Evolutionary conservation across 2,888 invertebrate species (phyloP), one percentile per base, ranked within the genome.

Genomic region (Cerastis rubricosa): DNA sequence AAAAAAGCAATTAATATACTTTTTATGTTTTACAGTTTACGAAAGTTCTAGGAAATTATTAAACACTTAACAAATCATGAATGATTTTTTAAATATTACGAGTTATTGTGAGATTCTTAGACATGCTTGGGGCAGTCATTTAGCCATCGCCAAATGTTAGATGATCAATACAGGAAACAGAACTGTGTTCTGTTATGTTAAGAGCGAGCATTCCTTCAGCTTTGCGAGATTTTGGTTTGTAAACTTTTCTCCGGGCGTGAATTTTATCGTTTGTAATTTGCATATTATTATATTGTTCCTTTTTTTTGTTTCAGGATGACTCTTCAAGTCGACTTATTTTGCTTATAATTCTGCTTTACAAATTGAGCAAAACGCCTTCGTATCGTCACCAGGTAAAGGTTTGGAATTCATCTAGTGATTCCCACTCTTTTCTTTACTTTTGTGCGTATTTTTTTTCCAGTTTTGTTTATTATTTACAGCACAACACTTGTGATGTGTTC

Each of bases 161-260:
- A 70, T 75, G 77, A 63, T 77, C 80, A 57, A 81, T 72, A 22
- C 57, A 45, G 14, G 67, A 14, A 57, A 80, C 75, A 17, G 79
- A 70, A 19, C 54, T 66, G 22, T 78, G 78, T 61, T 64, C 78
- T 2, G 65, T 45, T 7, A 78, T 51, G 43, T 70, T 70, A 2
- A 78, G 17, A 1, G 78, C 64, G 12, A 78, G 59, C 49, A 40
- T 49, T 17, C 65, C 57, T 78, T 78, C 78, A 40, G 61, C 51
- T 70, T 47, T 75, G n/a, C 22, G 49, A 0, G 74, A n/a, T 59
- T 77, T 68, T 64, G 64, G 35, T n/a, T n/a, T n/a, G n/a, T n/a
- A n/a, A n/a, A n/a, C n/a, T n/a, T n/a, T n/a, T n/a, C n/a, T n/a
- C n/a, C n/a, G n/a, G n/a, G n/a, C n/a, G n/a, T n/a, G n/a, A n/a